These are phyloP conservation scores for Trichonephila inaurata DNA, from an alignment of 1,140 invertebrate genomes.

Conservation along the genomic window DNA sequence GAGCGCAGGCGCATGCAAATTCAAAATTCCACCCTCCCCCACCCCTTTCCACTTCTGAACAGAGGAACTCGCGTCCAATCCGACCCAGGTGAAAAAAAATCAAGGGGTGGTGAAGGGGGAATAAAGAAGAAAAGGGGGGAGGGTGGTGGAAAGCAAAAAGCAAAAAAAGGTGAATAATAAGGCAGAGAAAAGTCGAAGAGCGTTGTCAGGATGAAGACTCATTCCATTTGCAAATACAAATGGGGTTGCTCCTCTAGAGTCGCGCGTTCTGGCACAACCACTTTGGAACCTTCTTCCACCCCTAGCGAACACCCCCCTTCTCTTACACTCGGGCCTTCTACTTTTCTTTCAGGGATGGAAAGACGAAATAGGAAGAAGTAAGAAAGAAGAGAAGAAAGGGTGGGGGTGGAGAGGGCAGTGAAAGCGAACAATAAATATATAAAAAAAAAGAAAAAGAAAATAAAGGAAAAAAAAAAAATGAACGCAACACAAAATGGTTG, in stretches of 20 bases:
- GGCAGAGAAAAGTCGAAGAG: conserved; percentile 74
- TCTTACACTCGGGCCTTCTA: conserved; percentile 25
- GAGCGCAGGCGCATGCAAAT: conserved; percentile 73
- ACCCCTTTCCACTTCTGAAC: background rate
- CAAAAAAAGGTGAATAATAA: conserved; percentile 71
- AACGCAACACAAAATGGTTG: conserved; percentile 74
- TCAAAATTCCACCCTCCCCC: conserved; percentile 3
- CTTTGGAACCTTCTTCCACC: conserved; percentile 63
- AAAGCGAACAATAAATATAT: conserved; percentile 32
- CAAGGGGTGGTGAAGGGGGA: background rate
- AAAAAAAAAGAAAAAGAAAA: conserved; percentile 9
- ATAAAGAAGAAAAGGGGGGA: too few relatives aligned
- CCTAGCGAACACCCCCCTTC: background rate
- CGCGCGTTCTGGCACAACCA: conserved; percentile 73
- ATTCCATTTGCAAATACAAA: conserved; percentile 76
- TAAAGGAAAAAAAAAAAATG: background rate
- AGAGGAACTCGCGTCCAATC: conserved; percentile 54
- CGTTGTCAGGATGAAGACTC: conserved; percentile 72
- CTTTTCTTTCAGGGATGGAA: conserved; percentile 63
- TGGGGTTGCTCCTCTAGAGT: conserved; percentile 57
- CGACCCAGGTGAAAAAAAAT: conserved; percentile 54
- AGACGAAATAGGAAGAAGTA: background rate
- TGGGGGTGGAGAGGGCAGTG: background rate
- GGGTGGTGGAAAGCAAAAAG: background rate
- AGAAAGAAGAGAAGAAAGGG: conserved; percentile 27